Base-by-base conservation (phyloP, 2,888 invertebrate genomes). In the Epinotia demarniana region DNA sequence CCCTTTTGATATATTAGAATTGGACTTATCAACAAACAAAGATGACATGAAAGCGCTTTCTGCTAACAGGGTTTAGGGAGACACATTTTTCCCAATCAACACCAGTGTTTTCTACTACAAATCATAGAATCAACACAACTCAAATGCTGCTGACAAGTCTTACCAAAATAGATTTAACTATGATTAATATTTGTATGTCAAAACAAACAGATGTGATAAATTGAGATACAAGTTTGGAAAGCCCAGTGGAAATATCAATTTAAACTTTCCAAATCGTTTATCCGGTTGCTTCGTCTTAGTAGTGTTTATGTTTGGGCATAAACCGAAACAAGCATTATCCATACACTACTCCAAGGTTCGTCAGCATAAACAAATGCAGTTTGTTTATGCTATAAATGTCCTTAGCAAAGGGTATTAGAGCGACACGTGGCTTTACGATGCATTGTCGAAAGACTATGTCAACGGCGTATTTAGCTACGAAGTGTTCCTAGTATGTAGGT, bases 321-420 rank as follows among this genome's bases (percentile, higher is more conserved):
- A 74, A 70, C 68, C 58, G 33, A 63, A 49, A 63, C 74, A 33
- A 39, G 19, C 49, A 68, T 46, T 57, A 69, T 64, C 70, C 64
- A 39, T 33, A 68, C 19, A 27, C 46, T 58, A 27, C 46, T 58
- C 49, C 58, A 75, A 64, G 58, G 63, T 18, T 43, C 39, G 27
- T 12, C 19, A 23, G 27, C 49, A 64, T 70, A 70, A 64, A 75
- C 63, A 46, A 27, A 72, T 58, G 33, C 23, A 33, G 57, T 53
- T 23, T 70, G 70, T 75, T 75, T 75, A 53, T 58, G 23, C 33
- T 19, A 46, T 19, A 64, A 39, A 63, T 53, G 49, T 16, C 4
- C 49, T 49, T 16, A 13, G n/a, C 53, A n/a, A 53, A 60, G 58
- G 27, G 23, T 60, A 13, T 12, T 23, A 11, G 19, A 23, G 13